These are phyloP conservation scores for Bradypodion pumilum DNA, from an alignment of 2,797 vertebrate genomes.

Conservation along the genomic window DNA sequence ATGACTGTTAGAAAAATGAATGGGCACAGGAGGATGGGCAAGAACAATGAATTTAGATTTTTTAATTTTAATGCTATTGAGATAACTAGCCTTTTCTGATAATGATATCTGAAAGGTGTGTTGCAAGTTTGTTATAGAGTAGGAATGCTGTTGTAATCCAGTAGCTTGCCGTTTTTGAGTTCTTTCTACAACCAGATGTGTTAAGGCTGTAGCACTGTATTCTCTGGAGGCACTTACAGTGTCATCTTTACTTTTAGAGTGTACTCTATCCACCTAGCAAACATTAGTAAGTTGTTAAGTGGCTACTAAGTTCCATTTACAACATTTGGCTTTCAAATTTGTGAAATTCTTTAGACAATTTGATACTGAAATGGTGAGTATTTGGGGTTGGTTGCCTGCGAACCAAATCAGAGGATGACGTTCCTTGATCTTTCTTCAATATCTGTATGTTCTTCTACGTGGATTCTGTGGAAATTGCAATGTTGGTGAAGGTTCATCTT, in stretches of 20 bases:
- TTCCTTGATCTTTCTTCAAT: background rate
- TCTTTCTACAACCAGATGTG: background rate
- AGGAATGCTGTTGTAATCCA: background rate
- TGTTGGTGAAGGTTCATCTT: constrained; percentile 1
- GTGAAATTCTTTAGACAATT: background rate
- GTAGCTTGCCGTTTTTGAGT: background rate
- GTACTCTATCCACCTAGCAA: constrained; percentile 14
- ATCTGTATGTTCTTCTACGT: constrained; percentile 2
- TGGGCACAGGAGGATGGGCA: background rate
- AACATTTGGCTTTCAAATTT: background rate
- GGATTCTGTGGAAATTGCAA: background rate
- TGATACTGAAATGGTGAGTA: background rate
- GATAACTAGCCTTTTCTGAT: background rate
- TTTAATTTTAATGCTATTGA: background rate
- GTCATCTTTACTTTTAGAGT: background rate
- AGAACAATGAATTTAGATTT: background rate
- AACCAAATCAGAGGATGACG: background rate
- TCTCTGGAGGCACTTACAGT: background rate
- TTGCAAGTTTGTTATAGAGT: background rate
- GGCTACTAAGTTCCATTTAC: background rate
- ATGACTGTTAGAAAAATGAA: background rate
- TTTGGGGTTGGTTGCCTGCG: background rate
- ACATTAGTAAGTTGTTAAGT: background rate
- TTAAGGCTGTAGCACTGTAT: background rate
- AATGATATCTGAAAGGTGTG: background rate